Conservation (phyloP, 2,888 invertebrate genomes). For the Vanessa cardui region DNA sequence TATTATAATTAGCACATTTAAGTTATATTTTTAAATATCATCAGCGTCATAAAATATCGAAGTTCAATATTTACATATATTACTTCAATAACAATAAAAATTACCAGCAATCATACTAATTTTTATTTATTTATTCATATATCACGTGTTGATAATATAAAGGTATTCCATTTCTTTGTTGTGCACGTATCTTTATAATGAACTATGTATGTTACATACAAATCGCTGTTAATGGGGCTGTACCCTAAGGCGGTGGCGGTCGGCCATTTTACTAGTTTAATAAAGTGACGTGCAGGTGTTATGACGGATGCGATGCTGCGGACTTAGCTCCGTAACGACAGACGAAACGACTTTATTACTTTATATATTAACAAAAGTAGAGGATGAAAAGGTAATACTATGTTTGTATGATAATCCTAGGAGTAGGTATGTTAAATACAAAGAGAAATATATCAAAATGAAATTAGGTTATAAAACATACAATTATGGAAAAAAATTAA, state of each 20-base stretch:
- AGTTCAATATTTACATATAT: neutral
- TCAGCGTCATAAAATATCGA: neutral
- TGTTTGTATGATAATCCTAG: no score
- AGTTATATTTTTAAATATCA: neutral
- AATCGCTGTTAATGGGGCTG: slow-evolving; percentile 22
- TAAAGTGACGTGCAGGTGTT: slow-evolving; percentile 41
- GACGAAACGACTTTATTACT: slow-evolving; percentile 23
- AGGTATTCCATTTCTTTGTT: no score
- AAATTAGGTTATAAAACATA: no score
- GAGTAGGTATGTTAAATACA: no score
- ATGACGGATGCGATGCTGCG: slow-evolving; percentile 34
- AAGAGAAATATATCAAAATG: no score
- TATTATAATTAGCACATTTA: no score
- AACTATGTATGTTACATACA: neutral
- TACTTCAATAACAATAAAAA: neutral
- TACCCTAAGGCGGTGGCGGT: slow-evolving; percentile 14
- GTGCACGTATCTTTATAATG: no score
- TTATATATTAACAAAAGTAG: slow-evolving; percentile 13
- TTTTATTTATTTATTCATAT: no score
- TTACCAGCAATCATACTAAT: no score
- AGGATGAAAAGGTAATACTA: neutral
- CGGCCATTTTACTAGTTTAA: slow-evolving; percentile 40
- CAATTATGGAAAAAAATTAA: no score
- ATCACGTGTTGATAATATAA: neutral
- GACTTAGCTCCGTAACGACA: slow-evolving; percentile 14